Percentiles rank a stretch among this genome's conserved stretches.
Conservation (phyloP, 2,113 vertebrate genomes). For the Porphyrio hochstetteri region DNA sequence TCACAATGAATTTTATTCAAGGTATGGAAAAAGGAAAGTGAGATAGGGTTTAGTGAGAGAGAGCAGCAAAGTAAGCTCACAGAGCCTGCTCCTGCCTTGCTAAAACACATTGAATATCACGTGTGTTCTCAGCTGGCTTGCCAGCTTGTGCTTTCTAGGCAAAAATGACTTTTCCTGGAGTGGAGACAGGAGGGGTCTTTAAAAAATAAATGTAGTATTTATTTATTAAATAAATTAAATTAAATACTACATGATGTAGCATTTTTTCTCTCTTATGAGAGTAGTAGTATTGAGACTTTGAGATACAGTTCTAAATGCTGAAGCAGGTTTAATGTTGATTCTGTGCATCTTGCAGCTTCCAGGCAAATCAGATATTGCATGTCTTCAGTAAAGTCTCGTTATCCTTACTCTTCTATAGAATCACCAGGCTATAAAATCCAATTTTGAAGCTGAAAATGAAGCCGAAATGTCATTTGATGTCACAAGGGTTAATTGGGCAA, state of each 20-base stretch:
- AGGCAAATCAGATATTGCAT: not conserved
- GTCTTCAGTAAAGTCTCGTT: not conserved
- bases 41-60: not conserved
- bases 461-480: not conserved
- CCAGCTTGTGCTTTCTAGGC: not conserved
- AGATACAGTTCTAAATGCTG: not conserved
- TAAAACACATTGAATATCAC: not conserved
- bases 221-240: no score
- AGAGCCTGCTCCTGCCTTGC: not conserved
- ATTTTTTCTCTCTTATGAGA: no score
- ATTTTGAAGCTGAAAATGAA: not conserved
- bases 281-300: not conserved
- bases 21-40: not conserved
- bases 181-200: not conserved
- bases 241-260: no score
- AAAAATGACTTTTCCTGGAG: not conserved
- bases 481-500: not conserved
- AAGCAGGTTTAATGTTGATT: not conserved
- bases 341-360: not conserved
- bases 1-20: not conserved
- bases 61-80: not conserved
- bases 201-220: not conserved
- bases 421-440: not conserved
- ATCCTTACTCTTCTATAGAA: not conserved
- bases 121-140: not conserved